Conservation (phyloP, 2,888 invertebrate genomes). For the Pristionchus fissidentatus region DNA sequence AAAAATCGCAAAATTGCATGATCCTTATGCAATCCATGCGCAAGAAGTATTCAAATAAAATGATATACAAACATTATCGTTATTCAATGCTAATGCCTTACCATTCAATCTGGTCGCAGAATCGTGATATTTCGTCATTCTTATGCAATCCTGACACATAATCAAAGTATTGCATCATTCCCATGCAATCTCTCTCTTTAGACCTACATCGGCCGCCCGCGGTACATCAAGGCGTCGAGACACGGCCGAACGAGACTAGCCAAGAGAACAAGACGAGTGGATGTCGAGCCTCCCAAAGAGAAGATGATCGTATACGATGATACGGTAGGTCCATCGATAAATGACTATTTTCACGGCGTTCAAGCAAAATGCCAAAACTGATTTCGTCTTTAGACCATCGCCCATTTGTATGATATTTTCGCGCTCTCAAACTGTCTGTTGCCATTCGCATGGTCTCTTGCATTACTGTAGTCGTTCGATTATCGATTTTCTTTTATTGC, state of each 20-base stretch:
- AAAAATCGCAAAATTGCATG: too few relatives aligned
- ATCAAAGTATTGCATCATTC: neutral
- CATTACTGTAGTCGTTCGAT: neutral
- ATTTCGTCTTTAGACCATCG: too few relatives aligned
- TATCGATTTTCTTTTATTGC: neutral
- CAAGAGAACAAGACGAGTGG: neutral
- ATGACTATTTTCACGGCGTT: neutral
- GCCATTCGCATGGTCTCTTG: too few relatives aligned
- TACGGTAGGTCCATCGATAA: neutral
- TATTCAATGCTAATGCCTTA: too few relatives aligned
- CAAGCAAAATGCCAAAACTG: neutral
- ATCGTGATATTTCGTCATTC: too few relatives aligned
- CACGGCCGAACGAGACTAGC: constrained; percentile 37
- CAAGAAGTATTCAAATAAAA: too few relatives aligned
- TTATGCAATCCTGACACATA: neutral
- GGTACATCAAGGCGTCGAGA: constrained; percentile 33
- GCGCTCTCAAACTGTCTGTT: too few relatives aligned
- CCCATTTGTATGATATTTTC: too few relatives aligned
- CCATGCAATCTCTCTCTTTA: neutral
- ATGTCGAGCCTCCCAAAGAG: constrained; percentile 24
- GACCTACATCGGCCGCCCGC: constrained; percentile 41
- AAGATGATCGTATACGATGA: constrained; percentile 44
- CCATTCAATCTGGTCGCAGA: too few relatives aligned
- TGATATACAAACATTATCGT: too few relatives aligned
- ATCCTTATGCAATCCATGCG: too few relatives aligned